Base-by-base conservation (phyloP, 2,888 invertebrate species). In the Gibbula magus region DNA sequence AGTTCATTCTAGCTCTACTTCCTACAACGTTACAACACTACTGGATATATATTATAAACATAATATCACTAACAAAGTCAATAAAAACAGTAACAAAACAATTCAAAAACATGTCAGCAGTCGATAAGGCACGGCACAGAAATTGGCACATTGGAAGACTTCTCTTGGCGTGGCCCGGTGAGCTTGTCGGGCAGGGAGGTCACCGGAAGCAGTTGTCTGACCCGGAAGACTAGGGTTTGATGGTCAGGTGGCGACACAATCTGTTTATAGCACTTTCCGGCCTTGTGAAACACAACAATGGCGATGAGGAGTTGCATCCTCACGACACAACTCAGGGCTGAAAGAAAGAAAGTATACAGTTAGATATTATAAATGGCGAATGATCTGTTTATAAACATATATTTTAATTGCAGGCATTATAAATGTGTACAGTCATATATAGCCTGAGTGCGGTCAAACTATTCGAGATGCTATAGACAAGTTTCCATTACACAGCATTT, bases 11-110 rank as follows among this genome's bases (percentile, higher is more conserved):
- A 45, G 13, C 10, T 45, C 45, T 45, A 10, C 5, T 45, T 45
- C 45, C 45, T 45, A 45, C 45, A 45, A 13, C n/a, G n/a, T n/a
- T n/a, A n/a, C n/a, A 16, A 54, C 20, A 13, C 61, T 22, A 25
- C 25, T 61, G 29, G 16, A 29, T 61, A 22, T 61, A 61, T 61
- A 61, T 61, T 61, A 61, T 61, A 61, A 61, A 29, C 29, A 61
- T 61, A 25, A 29, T 29, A 61, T 61, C 61, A 61, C 61, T 61
- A 61, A 61, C 61, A 61, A 61, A 61, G 61, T 61, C 25, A 61
- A 61, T 22, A 22, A 61, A 61, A 61, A 22, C 25, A 61, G 25
- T 29, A 56, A 61, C 61, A 61, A 61, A 61, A 61, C 61, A 61
- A 61, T 29, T 1, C 25, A 61, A 45, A n/a, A n/a, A 7, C 45